These are phyloP conservation scores for Brachionus koreanus DNA, from an alignment of 1,140 invertebrate genomes.

Conservation along the genomic window DNA sequence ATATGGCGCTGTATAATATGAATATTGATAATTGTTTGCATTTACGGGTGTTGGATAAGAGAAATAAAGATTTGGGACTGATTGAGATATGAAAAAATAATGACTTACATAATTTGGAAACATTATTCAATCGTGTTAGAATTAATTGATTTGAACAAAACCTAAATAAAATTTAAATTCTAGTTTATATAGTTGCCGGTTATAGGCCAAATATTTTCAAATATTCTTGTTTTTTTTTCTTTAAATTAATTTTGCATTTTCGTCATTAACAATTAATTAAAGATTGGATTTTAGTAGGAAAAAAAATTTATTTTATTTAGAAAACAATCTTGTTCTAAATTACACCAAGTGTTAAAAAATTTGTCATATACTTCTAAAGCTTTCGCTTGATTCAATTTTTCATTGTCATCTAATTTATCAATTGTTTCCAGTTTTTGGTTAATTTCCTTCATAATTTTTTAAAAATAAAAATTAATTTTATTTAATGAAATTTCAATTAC, in stretches of 20 bases:
- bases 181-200: background rate
- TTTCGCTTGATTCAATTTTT: slow-evolving; percentile 32
- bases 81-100: background rate
- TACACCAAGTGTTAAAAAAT: slow-evolving; percentile 42
- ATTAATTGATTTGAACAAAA: background rate
- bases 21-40: background rate
- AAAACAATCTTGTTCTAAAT: background rate
- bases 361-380: background rate
- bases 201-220: background rate
- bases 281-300: slow-evolving; percentile 8
- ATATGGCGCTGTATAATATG: background rate
- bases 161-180: background rate
- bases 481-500: slow-evolving; percentile 13
- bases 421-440: slow-evolving; percentile 10
- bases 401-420: slow-evolving; percentile 42
- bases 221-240: background rate
- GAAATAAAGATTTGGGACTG: background rate
- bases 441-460: slow-evolving; percentile 15
- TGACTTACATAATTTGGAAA: background rate
- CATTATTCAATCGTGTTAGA: background rate
- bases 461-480: slow-evolving; percentile 2
- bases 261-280: background rate
- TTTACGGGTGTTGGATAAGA: background rate
- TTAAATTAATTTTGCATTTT: background rate
- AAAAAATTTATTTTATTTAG: background rate